phyloP scores from a whole-genome alignment of 1,140 invertebrate species.

The Phthorimaea operculella region DNA sequence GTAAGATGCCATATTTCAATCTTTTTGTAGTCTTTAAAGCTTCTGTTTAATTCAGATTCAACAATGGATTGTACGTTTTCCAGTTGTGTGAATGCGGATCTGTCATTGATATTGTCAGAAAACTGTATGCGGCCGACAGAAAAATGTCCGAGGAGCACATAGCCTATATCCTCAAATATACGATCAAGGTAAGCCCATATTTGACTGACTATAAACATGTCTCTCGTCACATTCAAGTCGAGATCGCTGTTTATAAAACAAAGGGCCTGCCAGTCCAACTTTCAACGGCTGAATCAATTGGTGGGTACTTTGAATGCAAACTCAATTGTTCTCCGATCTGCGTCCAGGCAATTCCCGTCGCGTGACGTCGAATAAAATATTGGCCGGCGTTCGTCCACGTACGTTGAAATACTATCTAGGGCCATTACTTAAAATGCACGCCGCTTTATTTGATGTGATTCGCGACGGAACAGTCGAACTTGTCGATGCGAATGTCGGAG shows the following conservation, averaged over 20 bases:
- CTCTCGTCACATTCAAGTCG: slow-evolving; percentile 60
- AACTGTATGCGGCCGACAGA: slow-evolving; percentile 73
- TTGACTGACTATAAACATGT: slow-evolving; percentile 66
- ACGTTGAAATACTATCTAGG: slow-evolving; percentile 65
- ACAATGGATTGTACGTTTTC: slow-evolving; percentile 36
- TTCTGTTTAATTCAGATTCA: slow-evolving; percentile 9
- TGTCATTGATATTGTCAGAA: slow-evolving; percentile 80
- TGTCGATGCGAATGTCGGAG: slow-evolving; percentile 63
- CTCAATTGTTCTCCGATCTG: slow-evolving; percentile 64
- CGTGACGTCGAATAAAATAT: slow-evolving; percentile 63
- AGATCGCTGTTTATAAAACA: slow-evolving; percentile 61
- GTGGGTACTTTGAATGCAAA: slow-evolving; percentile 64
- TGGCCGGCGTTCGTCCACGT: slow-evolving; percentile 52
- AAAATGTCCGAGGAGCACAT: slow-evolving; percentile 88
- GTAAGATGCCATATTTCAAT: slow-evolving; percentile 67
- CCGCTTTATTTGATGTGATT: slow-evolving; percentile 66
- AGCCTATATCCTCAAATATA: slow-evolving; percentile 86
- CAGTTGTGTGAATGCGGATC: slow-evolving; percentile 86
- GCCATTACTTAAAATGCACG: slow-evolving; percentile 66
- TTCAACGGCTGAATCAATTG: slow-evolving; percentile 66
- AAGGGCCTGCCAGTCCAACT: slow-evolving; percentile 63
- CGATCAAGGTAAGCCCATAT: slow-evolving; percentile 77
- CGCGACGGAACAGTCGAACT: slow-evolving; percentile 62
- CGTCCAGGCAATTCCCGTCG: slow-evolving; percentile 42
- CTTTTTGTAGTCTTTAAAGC: not conserved